Evolutionary conservation across 2,888 invertebrate species (phyloP).

Genomic region (Eupithecia tripunctaria): DNA sequence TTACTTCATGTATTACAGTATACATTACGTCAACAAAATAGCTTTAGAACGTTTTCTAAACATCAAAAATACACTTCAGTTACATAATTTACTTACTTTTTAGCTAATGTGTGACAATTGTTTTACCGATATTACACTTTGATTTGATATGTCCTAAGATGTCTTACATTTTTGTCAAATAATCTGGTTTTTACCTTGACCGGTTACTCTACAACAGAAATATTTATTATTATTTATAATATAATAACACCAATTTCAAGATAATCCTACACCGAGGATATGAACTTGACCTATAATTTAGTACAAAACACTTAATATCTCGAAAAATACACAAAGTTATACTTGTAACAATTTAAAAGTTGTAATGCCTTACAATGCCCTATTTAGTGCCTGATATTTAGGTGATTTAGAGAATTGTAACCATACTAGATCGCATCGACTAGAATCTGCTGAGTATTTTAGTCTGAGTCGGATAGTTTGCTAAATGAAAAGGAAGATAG

Average conservation of each 20-base stretch:
- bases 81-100: constrained; percentile 47
- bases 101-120: constrained; percentile 48
- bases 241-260: constrained; percentile 27
- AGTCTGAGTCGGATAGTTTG: background rate
- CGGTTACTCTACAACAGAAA: constrained; percentile 40
- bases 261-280: constrained; percentile 28
- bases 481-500: background rate
- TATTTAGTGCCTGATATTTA: constrained; percentile 26
- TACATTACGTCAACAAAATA: constrained; percentile 45
- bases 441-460: background rate
- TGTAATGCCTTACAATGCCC: constrained; percentile 25
- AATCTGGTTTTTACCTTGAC: constrained; percentile 35
- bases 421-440: background rate
- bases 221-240: constrained; percentile 26
- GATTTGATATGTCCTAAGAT: constrained; percentile 52
- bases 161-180: constrained; percentile 38
- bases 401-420: constrained; percentile 31
- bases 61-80: constrained; percentile 62
- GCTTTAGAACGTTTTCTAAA: constrained; percentile 51
- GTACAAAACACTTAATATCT: constrained; percentile 26
- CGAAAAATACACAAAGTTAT: constrained; percentile 26
- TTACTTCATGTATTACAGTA: constrained; percentile 48
- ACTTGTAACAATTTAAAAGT: constrained; percentile 35
- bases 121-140: constrained; percentile 48
- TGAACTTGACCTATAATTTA: constrained; percentile 29